Conservation (phyloP, 2,797 vertebrate genomes). For the Loriculus beryllinus region DNA sequence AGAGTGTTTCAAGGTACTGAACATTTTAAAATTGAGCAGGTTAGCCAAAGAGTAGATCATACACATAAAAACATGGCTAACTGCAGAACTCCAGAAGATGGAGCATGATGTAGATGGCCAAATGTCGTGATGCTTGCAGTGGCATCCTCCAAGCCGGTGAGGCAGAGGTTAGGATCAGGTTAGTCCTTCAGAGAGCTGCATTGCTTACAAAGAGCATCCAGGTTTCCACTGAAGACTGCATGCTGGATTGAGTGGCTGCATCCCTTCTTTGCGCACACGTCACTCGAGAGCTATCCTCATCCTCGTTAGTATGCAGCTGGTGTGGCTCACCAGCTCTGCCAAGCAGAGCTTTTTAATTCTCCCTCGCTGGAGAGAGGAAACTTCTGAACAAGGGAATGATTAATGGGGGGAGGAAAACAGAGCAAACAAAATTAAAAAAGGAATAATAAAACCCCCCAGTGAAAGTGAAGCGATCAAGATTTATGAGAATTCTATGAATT, state of each 20-base stretch:
- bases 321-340: background rate
- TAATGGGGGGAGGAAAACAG: background rate
- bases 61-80: background rate
- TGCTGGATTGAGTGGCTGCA: background rate
- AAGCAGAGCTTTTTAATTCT: slow-evolving; percentile 45
- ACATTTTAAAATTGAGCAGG: background rate
- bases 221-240: background rate
- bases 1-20: background rate
- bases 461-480: background rate
- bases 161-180: background rate
- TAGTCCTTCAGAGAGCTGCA: background rate
- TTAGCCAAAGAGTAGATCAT: background rate
- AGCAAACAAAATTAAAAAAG: background rate
- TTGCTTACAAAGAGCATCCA: background rate
- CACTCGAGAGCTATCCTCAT: background rate
- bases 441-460: slow-evolving; percentile 14
- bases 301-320: slow-evolving; percentile 43
- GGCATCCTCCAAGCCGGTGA: background rate
- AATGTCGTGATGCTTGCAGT: accelerated
- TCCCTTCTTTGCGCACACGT: background rate
- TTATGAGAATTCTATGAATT: slow-evolving; percentile 18
- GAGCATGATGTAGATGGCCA: background rate
- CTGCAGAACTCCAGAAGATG: background rate
- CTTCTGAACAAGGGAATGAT: slow-evolving; percentile 38
- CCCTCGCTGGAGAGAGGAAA: background rate